Evolutionary conservation across 1,140 invertebrate species (phyloP), one percentile per base, ranked within the genome.

Genomic region (Penaeus japonicus): DNA sequence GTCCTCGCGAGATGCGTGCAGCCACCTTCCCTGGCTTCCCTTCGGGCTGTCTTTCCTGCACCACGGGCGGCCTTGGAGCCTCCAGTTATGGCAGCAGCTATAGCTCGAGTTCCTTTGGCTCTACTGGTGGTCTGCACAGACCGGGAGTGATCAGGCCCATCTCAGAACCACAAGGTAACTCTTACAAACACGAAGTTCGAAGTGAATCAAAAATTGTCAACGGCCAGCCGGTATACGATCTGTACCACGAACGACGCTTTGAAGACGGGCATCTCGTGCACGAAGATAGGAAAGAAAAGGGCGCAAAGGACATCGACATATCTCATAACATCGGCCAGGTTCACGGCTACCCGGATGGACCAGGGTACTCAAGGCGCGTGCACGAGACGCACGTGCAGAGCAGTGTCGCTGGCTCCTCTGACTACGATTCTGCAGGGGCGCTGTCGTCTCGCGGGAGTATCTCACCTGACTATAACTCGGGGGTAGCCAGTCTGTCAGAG

Each of bases 181-280:
- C 84, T 2, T 82, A 84, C 5, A 81, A 86, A 70, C 83, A 89
- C n/a, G 90, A 90, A 57, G 47, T 87, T 22, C 57, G 86, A 18
- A 89, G 85, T 24, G 87, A 90, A 57, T 80, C 89, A n/a, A 77
- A 75, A 30, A 84, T 65, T 79, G 80, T 90, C 73, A 89, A 90
- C 65, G 90, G 90, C 22, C 84, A 90, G 32, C 90, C 83, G 24
- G 88, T 90, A 35, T 90, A 90, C 54, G 57, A 90, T 1, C 53
- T 87, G 18, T 73, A 84, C 30, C 87, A 90, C 55, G 90, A 90
- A n/a, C 79, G 84, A 27, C 82, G 84, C 27, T 89, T 83, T n/a
- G 32, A 90, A 55, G 84, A 90, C 80, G 90, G 85, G 1, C 84
- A 77, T 20, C 85, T 90, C 4, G 73, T 90, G 10, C 84, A 90